Conservation (phyloP, 2,888 invertebrate species). For the Kuschelorhynchus macadamiae region DNA sequence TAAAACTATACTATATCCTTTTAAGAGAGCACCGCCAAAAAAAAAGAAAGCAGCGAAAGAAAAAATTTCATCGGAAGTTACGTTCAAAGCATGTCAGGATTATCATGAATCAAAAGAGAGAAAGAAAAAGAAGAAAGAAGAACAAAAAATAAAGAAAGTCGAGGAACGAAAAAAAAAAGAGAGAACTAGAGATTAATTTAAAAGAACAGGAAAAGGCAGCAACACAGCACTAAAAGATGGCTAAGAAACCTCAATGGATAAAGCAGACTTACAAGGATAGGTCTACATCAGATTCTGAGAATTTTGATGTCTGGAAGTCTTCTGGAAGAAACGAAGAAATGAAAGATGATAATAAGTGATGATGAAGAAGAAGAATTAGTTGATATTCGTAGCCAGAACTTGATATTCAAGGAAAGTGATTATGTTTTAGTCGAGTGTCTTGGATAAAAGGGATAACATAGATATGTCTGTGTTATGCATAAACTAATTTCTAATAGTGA, state of each 20-base stretch:
- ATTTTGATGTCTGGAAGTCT: conserved; percentile 7
- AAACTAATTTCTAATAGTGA: conserved; percentile 6
- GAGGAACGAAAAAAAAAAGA: conserved; percentile 20
- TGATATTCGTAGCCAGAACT: conserved; percentile 28
- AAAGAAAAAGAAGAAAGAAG: conserved; percentile 16
- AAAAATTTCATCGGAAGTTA: conserved; percentile 24
- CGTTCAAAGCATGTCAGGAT: conserved; percentile 25
- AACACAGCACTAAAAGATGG: too few species aligned
- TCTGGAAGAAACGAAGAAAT: conserved; percentile 29
- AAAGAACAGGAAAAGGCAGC: too few species aligned
- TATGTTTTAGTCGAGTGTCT: conserved; percentile 34
- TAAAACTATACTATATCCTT: conserved; percentile 9
- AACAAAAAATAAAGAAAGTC: conserved; percentile 20
- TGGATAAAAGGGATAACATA: conserved; percentile 23
- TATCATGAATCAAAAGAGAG: conserved; percentile 12
- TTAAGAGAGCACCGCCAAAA: conserved; percentile 21
- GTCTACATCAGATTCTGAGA: conserved; percentile 27
- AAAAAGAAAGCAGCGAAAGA: conserved; percentile 12
- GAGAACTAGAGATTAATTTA: too few species aligned
- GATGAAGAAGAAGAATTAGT: conserved; percentile 24
- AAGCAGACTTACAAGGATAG: too few species aligned
- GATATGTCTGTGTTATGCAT: conserved; percentile 28
- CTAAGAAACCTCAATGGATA: too few species aligned
- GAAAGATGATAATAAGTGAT: conserved; percentile 22
- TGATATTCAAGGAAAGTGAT: conserved; percentile 30